Conservation (phyloP, 2,797 vertebrate genomes). For the Bothrops alternatus region DNA sequence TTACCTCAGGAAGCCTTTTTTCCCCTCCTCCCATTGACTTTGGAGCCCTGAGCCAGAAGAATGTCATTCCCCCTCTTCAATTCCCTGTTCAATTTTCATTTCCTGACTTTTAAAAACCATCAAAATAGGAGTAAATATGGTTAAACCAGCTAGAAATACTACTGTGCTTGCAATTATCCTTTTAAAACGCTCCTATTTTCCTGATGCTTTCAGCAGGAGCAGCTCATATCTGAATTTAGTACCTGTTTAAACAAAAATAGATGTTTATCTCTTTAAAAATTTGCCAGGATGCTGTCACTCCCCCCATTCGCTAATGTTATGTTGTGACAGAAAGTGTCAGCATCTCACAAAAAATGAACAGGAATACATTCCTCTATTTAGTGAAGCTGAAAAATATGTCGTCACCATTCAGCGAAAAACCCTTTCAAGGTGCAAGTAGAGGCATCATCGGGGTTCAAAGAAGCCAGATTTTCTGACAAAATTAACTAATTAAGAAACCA, state of each 20-base stretch:
- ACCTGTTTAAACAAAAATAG: slow-evolving; percentile 79
- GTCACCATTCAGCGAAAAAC: slow-evolving; percentile 74
- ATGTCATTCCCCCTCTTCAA: not conserved
- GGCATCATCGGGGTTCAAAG: slow-evolving; percentile 67
- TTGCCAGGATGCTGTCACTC: slow-evolving; percentile 79
- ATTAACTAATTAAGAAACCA: not conserved
- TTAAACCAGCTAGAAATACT: slow-evolving; percentile 32
- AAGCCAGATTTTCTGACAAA: slow-evolving; percentile 60
- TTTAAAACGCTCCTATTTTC: slow-evolving; percentile 59
- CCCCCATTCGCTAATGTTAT: slow-evolving; percentile 73
- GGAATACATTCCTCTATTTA: slow-evolving; percentile 78
- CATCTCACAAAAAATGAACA: slow-evolving; percentile 75
- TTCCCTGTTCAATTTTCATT: not conserved
- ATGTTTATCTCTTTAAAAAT: slow-evolving; percentile 81
- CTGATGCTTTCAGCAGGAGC: slow-evolving; percentile 63
- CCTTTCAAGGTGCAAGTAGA: slow-evolving; percentile 68
- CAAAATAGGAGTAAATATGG: slow-evolving; percentile 31
- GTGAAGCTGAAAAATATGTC: slow-evolving; percentile 78
- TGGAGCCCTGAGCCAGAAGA: not conserved
- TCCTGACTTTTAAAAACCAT: slow-evolving; percentile 25
- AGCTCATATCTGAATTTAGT: slow-evolving; percentile 65
- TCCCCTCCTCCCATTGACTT: not conserved
- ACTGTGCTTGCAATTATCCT: slow-evolving; percentile 51
- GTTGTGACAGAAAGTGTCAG: slow-evolving; percentile 81
- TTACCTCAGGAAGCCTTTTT: not conserved